Base-by-base conservation (phyloP, 2,797 vertebrate species). In the Enteromius mattozi region DNA sequence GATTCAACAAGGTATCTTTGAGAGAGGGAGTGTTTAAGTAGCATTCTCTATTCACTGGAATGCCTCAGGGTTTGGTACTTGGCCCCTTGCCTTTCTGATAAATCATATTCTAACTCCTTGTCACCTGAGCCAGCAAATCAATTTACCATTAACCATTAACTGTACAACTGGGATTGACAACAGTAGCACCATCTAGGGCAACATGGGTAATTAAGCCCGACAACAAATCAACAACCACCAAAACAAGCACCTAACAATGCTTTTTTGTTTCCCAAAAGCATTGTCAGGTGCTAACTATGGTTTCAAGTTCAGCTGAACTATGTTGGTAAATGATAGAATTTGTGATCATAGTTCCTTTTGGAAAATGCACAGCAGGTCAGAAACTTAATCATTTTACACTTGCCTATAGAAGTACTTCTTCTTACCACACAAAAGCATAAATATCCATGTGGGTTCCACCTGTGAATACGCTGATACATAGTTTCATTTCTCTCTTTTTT, bases 401-500 rank as follows among this genome's bases (percentile, higher is more conserved):
- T 80, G 65, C 30, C 33, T 6, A 37, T 80, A 47, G 65, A 68
- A 21, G 14, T 69, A 40, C 14, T 61, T 54, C 13, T 68, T 51
- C 21, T 54, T 51, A 51, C 13, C 7, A 69, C 13, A 69, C 14
- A 69, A 54, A 37, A 68, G 0, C 30, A n/a, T 35, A 8, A 27
- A 65, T 54, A 56, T 24, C 42, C 5, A 14, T 0, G 2, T 37
- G 2, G 13, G n/a, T 12, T 51, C 51, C 49, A 81, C 12, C 35
- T 49, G 76, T 14, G 2, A 79, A 68, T 54, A 37, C 42, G 45
- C n/a, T 27, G 9, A 14, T 1, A 35, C 81, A 2, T 24, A 14
- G 10, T 86, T 85, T 85, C 82, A 85, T 16, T 88, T 86, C 81
- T 63, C 51, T 81, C 1, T 83, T 65, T 47, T 45, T 78, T 45